These are phyloP conservation scores for Cryptomyrus ogoouensis DNA, from an alignment of 2,113 vertebrate genomes.

Conservation along the genomic window DNA sequence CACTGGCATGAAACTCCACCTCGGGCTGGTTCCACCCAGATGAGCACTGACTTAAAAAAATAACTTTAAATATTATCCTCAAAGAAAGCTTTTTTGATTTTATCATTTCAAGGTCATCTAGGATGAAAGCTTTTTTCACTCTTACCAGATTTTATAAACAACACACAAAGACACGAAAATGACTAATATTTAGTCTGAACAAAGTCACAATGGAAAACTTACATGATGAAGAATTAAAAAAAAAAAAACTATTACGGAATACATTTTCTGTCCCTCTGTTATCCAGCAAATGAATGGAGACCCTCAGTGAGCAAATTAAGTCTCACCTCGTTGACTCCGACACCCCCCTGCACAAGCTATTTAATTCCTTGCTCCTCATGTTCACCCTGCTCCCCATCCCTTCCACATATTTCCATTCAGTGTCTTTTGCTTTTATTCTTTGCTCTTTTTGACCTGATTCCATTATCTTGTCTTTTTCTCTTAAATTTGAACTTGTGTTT, in stretches of 20 bases:
- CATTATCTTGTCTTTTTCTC: neutral
- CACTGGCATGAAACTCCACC: neutral
- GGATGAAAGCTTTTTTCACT: neutral
- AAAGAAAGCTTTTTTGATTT: neutral
- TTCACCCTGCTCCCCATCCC: neutral
- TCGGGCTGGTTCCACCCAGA: neutral
- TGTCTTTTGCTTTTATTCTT: neutral
- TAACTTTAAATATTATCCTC: neutral
- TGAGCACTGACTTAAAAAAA: neutral
- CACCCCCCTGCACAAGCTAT: conserved; percentile 1
- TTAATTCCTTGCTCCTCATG: neutral
- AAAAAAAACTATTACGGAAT: neutral
- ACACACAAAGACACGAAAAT: neutral
- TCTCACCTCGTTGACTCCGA: neutral
- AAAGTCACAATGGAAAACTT: neutral
- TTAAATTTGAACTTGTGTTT: neutral
- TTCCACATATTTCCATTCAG: conserved; percentile 4
- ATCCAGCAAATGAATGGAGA: neutral
- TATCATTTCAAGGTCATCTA: neutral
- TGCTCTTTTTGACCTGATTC: neutral
- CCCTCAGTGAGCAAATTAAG: neutral
- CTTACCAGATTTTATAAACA: neutral
- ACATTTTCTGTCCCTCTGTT: neutral
- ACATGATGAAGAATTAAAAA: neutral
- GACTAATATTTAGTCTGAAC: neutral